Base-by-base conservation (phyloP, 2,888 invertebrate genomes). In the Lasioglossum leucozonium region DNA sequence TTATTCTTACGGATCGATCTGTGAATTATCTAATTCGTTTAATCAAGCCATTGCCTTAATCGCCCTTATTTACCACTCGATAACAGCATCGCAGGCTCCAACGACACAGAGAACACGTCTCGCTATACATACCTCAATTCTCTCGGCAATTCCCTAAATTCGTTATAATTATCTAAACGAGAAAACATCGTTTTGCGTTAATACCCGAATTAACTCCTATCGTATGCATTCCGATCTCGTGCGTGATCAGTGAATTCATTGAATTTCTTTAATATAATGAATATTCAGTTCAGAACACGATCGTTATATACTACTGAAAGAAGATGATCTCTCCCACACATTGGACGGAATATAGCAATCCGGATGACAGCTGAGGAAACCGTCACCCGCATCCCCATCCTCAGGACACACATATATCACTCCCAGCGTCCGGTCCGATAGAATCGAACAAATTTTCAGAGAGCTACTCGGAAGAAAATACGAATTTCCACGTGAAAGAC, bases 11-110 rank as follows among this genome's bases (percentile, higher is more conserved):
- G 82, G 92, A 92, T 92, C 92, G 92, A 92, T 91, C 89, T 77
- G 77, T 87, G 91, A 92, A 93, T 93, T 93, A 93, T 92, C 92
- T 93, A 94, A 94, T 94, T 94, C 92, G 88, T 90, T 92, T 93
- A 94, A 94, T 95, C 93, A 93, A 93, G 92, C 93, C 93, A 94
- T 94, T 93, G 93, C 86, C 85, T 89, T 93, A 93, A 93, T 94
- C 92, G 93, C 92, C 87, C 84, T 87, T 87, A 89, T 89, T 88
- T 91, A 65, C 44, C 76, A 62, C 34, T 26, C 40, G 34, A 62
- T 26, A 55, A 81, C 73, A 72, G 83, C 22, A 73, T 71, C 81
- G 18, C 10, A 22, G 34, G 34, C 37, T 11, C 22, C 37, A 4
- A 67, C 37, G 67, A 67, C 37, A 67, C 26, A 13, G 58, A 13